phyloP scores from a whole-genome alignment of 2,888 invertebrate species.

The Chydorus sphaericus region DNA sequence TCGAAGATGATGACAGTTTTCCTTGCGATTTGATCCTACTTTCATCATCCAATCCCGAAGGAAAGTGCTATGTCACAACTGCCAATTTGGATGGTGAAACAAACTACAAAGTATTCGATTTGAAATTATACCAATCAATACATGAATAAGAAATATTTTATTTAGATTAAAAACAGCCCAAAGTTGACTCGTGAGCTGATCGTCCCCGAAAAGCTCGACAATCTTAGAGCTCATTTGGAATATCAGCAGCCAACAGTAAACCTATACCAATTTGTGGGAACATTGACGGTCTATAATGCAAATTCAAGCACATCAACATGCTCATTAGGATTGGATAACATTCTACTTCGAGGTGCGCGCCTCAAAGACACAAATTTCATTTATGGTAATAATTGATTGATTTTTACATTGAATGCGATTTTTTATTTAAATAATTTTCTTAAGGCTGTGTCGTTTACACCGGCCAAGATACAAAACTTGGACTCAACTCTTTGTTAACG shows the following conservation, averaged over 20 bases:
- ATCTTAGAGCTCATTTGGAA: constrained; percentile 42
- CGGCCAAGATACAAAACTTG: constrained; percentile 66
- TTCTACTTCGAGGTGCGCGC: constrained; percentile 59
- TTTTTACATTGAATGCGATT: neutral
- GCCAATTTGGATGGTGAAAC: constrained; percentile 75
- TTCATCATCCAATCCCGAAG: constrained; percentile 48
- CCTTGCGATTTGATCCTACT: constrained; percentile 67
- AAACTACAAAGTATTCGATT: constrained; percentile 46
- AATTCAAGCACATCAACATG: constrained; percentile 21
- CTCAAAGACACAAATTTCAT: constrained; percentile 67
- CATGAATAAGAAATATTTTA: constrained; percentile 15
- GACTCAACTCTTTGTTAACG: constrained; percentile 59
- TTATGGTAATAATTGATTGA: constrained; percentile 29
- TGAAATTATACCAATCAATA: neutral
- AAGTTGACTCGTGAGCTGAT: constrained; percentile 26
- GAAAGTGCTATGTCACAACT: constrained; percentile 62
- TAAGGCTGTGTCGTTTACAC: constrained; percentile 68
- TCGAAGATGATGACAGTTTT: constrained; percentile 56
- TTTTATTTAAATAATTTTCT: neutral
- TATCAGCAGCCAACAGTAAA: constrained; percentile 58
- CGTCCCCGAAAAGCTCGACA: constrained; percentile 25
- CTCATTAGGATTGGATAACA: constrained; percentile 50
- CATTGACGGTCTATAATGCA: constrained; percentile 20
- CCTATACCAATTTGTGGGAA: constrained; percentile 61
- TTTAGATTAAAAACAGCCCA: constrained; percentile 26